Conservation (phyloP, 2,113 vertebrate species). For the Mustela nigripes region DNA sequence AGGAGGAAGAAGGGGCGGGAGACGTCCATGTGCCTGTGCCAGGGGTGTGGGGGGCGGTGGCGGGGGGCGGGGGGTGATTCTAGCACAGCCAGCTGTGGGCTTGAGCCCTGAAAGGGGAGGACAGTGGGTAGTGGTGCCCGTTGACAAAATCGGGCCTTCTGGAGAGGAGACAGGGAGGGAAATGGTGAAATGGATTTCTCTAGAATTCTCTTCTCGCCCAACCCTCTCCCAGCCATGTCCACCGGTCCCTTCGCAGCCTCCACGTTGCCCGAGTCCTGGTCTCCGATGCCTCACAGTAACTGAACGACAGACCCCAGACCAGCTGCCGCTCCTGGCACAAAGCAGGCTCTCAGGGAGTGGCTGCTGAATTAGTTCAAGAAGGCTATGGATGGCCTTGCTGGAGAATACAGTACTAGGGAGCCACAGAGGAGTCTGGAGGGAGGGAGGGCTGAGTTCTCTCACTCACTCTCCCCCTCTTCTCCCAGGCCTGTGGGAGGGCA, state of each 20-base stretch:
- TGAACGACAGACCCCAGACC: neutral
- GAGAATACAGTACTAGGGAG: neutral
- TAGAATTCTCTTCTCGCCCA: neutral
- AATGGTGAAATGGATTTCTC: neutral
- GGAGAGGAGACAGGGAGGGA: neutral
- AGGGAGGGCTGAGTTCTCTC: neutral
- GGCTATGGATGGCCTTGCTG: neutral
- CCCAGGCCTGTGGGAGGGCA: neutral
- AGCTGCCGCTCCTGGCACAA: accelerated
- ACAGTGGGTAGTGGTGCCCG: neutral
- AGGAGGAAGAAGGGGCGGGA: neutral
- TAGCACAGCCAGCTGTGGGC: neutral
- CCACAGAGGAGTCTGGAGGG: neutral
- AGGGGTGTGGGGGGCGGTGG: neutral
- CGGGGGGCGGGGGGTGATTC: too few species aligned
- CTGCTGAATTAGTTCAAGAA: neutral
- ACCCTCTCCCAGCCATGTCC: neutral
- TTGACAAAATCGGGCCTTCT: accelerated
- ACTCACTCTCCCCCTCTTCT: neutral
- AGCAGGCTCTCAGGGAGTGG: neutral
- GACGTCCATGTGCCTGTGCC: neutral
- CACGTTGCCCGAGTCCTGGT: neutral
- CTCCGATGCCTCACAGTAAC: accelerated
- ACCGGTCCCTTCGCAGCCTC: too few species aligned
- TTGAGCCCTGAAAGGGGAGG: neutral